Evolutionary conservation across 2,888 invertebrate species (phyloP), one percentile per base, ranked within the genome.

Genomic region (Drosophila diplacantha): DNA sequence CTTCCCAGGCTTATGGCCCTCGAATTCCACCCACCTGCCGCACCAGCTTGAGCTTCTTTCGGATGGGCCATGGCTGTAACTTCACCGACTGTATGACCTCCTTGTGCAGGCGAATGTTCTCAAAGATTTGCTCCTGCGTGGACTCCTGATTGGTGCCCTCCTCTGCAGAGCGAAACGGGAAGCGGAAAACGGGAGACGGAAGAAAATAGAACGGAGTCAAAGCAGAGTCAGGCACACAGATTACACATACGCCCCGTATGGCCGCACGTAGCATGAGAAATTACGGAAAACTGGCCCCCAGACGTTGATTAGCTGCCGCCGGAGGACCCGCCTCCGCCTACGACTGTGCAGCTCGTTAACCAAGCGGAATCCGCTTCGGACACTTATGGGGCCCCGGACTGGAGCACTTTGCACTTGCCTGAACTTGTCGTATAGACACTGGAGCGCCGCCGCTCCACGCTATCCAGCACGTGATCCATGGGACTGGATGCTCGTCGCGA

Each of bases 31-130:
- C 59, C 78, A 91, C 92, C 90, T 93, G 92, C 78, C 93, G 91
- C 8, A 95, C 95, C 46, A 96, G 90, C 83, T 93, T 93, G 20
- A 96, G 89, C 85, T 96, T 96, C 79, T 94, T 91, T 54, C 94
- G 89, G 91, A 96, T 93, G 29, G 92, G 92, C 91, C 96, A 93
- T 3, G 96, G 95, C 83, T 96, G 95, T 81, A 94, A 92, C 83
- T 95, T 95, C 12, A 96, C 95, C 43, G 93, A 94, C 71, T 93
- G 93, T 68, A 97, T 89, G 1, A 97, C 95, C 88, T 97, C 97
- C 86, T 97, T 97, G 88, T 97, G 96, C 32, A 97, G 89, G 72
- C 94, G 93, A 64, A 97, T 93, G 83, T 96, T 96, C 87, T 96
- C 96, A 85, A 94, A 94, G 72, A 96, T 95, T 89, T 96, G 95